Evolutionary conservation across 2,888 invertebrate genomes (phyloP), one percentile per base, ranked within the genome.

Genomic region (Asteroscopus sphinx): DNA sequence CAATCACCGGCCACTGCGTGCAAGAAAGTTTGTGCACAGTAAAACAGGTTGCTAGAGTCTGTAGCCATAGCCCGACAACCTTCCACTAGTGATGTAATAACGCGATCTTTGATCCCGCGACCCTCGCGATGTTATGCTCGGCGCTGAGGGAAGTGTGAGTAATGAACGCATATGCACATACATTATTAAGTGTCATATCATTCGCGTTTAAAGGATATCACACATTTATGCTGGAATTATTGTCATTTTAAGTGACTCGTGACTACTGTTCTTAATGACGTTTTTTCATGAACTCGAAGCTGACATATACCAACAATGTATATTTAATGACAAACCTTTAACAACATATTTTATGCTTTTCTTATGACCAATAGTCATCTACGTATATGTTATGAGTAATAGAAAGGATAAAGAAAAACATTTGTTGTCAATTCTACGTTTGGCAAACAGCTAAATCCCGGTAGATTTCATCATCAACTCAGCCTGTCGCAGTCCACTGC

Each of bases 111-210:
- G 66, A 70, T 51, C 66, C 36, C 66, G 4, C 42, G 58, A 65
- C 71, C 66, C 71, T 70, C 47, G 46, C 66, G 42, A 30, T 65
- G 49, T 70, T 64, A 37, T 25, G 41, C 69, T 33, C 48, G 45
- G 25, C 36, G 21, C 37, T 46, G 63, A 61, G 56, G 70, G 65
- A 57, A 56, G 30, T 49, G 28, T 47, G 64, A 48, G 51, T 58
- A 65, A 67, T 57, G 71, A 51, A 65, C 58, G 71, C 70, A 47
- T 65, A 57, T 66, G 57, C 66, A 70, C 71, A 70, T 67, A 70
- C 47, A 70, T 67, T 65, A 70, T 65, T 52, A 45, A 57, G 44
- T 66, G 66, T 70, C 66, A 47, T 40, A 65, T 70, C 66, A 57
- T 66, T 57, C 71, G 51, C 11, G 28, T 16, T 12, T 13, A 35